Evolutionary conservation across 35 echinoderm and acorn worm species (phyloP).

Genomic region (Acanthaster planci): DNA sequence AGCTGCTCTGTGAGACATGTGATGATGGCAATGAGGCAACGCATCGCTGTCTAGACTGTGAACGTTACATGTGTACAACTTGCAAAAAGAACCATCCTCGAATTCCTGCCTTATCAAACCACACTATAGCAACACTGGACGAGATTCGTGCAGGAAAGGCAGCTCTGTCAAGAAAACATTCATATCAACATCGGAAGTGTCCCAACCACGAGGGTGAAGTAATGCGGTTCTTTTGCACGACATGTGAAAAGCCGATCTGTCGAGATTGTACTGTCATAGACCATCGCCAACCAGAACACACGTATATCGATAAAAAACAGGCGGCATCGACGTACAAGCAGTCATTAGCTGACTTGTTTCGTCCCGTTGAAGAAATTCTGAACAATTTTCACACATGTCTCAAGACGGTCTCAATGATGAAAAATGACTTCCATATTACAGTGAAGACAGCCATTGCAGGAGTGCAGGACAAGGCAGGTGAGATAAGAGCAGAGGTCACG

Average conservation of each 20-base stretch:
- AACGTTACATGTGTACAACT: background rate
- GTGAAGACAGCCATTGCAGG: background rate
- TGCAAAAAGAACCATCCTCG: background rate
- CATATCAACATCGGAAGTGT: background rate
- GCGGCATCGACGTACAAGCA: background rate
- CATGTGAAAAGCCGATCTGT: conserved; percentile 47
- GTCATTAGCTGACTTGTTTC: background rate
- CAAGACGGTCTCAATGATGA: background rate
- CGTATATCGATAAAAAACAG: conserved; percentile 21
- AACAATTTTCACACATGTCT: background rate
- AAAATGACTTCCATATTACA: background rate
- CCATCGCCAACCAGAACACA: conserved; percentile 35
- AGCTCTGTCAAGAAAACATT: background rate
- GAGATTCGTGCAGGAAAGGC: background rate
- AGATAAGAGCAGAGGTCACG: background rate
- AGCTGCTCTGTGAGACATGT: background rate
- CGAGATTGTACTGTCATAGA: conserved; percentile 56
- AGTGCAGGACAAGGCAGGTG: background rate
- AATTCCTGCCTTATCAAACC: background rate
- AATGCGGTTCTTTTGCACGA: conserved; percentile 35
- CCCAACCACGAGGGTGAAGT: conserved; percentile 30
- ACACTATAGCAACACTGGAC: background rate
- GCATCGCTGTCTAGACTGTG: background rate
- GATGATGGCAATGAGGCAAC: background rate
- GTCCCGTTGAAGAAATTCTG: background rate